Conservation (phyloP, 2,113 vertebrate genomes). For the human (Homo sapiens) region GRCh38 chr7:91270001-91270500, state of each 20-base stretch:
- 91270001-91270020: constrained; percentile 68
- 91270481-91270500: neutral
- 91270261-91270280: constrained; percentile 17
- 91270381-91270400: neutral
- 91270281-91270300: neutral
- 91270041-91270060: constrained; percentile 42
- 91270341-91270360: constrained; percentile 47
- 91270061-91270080: constrained; percentile 39
- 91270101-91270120: constrained; percentile 58
- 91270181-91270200: constrained; percentile 35
- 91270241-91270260: constrained; percentile 44
- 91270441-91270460: constrained; percentile 58
- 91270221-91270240: constrained; percentile 16
- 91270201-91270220: neutral
- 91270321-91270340: constrained; percentile 49
- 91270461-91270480: neutral
- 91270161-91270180: constrained; percentile 65
- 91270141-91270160: constrained; percentile 77
- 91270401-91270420: constrained; percentile 7
- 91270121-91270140: constrained; percentile 77
- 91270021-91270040: neutral
- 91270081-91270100: constrained; percentile 66
- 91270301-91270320: constrained; percentile 50
- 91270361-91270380: constrained; percentile 48
- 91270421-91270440: constrained; percentile 31